Base-by-base conservation (phyloP, 2,888 invertebrate genomes). In the Molanna angustata region DNA sequence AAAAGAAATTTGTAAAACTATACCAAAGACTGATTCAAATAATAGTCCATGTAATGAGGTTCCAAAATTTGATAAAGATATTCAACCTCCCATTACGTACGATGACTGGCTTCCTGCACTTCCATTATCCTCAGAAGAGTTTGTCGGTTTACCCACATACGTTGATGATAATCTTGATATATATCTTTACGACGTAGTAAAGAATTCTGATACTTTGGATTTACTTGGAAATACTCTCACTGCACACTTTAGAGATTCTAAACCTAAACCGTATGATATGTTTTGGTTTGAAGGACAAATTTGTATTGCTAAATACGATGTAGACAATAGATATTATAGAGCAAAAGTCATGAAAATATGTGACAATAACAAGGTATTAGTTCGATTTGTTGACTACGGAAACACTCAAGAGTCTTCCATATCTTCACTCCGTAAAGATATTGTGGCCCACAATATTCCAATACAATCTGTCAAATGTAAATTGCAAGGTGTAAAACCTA, bases 301-400 rank as follows among this genome's bases (percentile, higher is more conserved):
- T 3, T 90, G 88, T 64, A 73, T 87, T 21, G 88, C 85, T 0
- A 72, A 77, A 52, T 90, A 80, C 67, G 82, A 80, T 61, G 58
- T 74, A 13, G 85, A 90, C 64, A 74, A 79, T 7, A 71, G 73
- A 13, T 88, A 86, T 77, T 91, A 91, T 67, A 77, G 93, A 52
- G 90, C 84, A 4, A 71, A 73, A 63, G 76, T 90, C 2, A 1
- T 72, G 1, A 67, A 76, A 46, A 70, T 79, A 1, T 64, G 71
- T 33, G 61, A 68, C 1, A 72, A 76, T 52, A 60, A 69, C 1
- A 62, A 64, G 46, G 71, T 84, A 57, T 57, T 74, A 49, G 82
- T 91, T 0, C 73, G 80, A 46, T 91, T 89, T 69, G 78, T 93
- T 1, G 94, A 94, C 70, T 94, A 88, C 64, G 94, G 94, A 0